phyloP scores from a whole-genome alignment of 2,113 vertebrate species.

The Nansenia antarctica region DNA sequence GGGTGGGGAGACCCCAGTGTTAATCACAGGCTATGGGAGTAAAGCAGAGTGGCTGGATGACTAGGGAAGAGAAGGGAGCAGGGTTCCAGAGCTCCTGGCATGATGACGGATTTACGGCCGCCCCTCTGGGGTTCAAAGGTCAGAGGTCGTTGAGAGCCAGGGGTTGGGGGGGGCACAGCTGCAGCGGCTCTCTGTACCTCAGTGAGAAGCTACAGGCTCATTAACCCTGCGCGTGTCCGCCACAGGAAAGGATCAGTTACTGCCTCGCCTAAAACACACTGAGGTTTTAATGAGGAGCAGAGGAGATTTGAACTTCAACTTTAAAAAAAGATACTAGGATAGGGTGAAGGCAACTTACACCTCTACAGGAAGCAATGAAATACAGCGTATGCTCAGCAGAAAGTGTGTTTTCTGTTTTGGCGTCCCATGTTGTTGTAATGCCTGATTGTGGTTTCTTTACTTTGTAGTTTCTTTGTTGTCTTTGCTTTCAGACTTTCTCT shows the following conservation, averaged over 20 bases:
- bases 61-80: constrained; percentile 3
- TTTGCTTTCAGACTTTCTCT: not conserved
- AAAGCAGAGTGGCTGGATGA: constrained; percentile 20
- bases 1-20: constrained; percentile 1
- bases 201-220: constrained; percentile 56
- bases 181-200: constrained; percentile 40
- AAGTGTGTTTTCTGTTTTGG: too few species aligned
- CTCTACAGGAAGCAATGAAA: too few species aligned
- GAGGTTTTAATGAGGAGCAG: constrained; percentile 49
- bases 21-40: constrained; percentile 17
- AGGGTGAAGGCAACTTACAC: too few species aligned
- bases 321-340: constrained; percentile 12
- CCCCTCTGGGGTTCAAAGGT: constrained; percentile 43
- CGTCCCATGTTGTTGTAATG: not conserved
- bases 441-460: not conserved
- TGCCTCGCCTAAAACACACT: too few species aligned
- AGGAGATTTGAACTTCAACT: constrained; percentile 21
- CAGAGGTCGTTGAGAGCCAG: constrained; percentile 52
- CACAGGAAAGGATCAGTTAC: constrained; percentile 64
- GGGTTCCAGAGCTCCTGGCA: constrained; percentile 53
- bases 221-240: constrained; percentile 56
- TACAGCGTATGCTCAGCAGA: too few species aligned
- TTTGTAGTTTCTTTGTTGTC: too few species aligned
- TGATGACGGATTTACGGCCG: constrained; percentile 68
- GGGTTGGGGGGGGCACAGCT: constrained; percentile 61